Percentiles rank a stretch among this genome's conserved stretches.
phyloP scores from a whole-genome alignment of 2,113 vertebrate species.

The Leptobrachium leishanense region DNA sequence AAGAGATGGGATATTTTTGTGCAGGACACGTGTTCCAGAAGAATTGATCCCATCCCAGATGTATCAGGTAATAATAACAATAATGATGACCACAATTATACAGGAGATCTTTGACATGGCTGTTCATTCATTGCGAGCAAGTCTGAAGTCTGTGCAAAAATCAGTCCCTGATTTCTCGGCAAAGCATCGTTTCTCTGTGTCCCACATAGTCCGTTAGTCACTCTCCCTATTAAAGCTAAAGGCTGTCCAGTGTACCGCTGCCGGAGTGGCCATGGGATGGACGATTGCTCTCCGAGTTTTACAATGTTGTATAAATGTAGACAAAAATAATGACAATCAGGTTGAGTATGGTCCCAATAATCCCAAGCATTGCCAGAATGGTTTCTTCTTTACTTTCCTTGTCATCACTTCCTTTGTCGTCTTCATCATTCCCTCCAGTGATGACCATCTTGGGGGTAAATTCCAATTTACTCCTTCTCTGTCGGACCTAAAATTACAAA shows the following conservation, averaged over 20 bases:
- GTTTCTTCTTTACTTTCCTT: conserved; percentile 94
- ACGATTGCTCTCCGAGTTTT: conserved; percentile 42
- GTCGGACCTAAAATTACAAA: conserved; percentile 74
- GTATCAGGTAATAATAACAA: neutral
- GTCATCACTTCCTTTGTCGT: conserved; percentile 91
- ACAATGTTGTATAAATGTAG: conserved; percentile 96
- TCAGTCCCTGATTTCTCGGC: neutral
- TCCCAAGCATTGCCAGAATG: conserved; percentile 93
- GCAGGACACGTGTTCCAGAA: neutral
- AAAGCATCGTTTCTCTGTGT: neutral
- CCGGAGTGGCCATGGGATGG: neutral
- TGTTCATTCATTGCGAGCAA: neutral
- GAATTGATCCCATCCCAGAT: neutral
- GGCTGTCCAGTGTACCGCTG: neutral
- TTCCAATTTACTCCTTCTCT: conserved; percentile 79
- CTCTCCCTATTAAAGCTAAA: neutral
- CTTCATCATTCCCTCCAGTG: conserved; percentile 81
- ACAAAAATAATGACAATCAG: conserved; percentile 97
- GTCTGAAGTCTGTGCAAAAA: neutral
- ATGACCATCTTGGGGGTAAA: conserved; percentile 95
- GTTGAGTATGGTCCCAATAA: conserved; percentile 95
- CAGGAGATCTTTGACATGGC: neutral
- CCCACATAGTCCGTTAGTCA: neutral
- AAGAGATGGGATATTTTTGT: neutral
- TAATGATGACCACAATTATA: neutral